Evolutionary conservation across 2,113 vertebrate species (phyloP).

Genomic region (Bolborhynchus lineola): DNA sequence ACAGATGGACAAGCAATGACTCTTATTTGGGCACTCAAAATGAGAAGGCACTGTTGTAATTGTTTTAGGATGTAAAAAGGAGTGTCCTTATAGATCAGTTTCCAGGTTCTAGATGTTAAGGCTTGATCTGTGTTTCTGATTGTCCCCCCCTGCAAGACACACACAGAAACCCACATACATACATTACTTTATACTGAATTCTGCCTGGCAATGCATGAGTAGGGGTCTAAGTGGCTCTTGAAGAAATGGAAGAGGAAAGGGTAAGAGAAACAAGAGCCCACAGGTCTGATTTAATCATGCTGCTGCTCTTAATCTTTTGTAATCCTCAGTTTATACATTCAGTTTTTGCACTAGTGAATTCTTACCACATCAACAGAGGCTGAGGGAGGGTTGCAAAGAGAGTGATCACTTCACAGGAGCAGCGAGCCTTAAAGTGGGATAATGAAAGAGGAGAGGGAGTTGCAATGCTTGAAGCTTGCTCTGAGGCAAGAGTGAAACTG

Average conservation of each 20-base stretch:
- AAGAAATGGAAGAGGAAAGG: not conserved
- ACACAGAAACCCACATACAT: not conserved
- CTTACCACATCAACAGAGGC: not conserved
- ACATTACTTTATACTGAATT: not conserved
- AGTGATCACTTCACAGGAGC: not conserved
- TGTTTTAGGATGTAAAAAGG: not conserved
- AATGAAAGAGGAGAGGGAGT: not conserved
- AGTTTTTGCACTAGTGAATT: not conserved
- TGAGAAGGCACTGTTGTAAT: conserved; percentile 7
- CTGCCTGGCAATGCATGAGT: not conserved
- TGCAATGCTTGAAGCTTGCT: not conserved
- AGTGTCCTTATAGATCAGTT: not conserved
- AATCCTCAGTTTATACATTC: not conserved
- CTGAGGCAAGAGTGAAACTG: not conserved
- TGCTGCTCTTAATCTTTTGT: not conserved
- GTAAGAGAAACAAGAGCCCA: not conserved
- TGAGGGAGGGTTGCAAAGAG: not conserved
- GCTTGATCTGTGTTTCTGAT: not conserved
- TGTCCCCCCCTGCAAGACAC: not conserved
- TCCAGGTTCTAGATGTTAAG: not conserved
- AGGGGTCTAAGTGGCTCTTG: not conserved
- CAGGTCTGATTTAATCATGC: not conserved
- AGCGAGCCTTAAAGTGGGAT: not conserved
- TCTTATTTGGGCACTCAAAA: not conserved
- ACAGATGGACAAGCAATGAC: conserved; percentile 52